Evolutionary conservation across 2,888 invertebrate species (phyloP), one percentile per base, ranked within the genome.

Genomic region (Apodemia mormo): DNA sequence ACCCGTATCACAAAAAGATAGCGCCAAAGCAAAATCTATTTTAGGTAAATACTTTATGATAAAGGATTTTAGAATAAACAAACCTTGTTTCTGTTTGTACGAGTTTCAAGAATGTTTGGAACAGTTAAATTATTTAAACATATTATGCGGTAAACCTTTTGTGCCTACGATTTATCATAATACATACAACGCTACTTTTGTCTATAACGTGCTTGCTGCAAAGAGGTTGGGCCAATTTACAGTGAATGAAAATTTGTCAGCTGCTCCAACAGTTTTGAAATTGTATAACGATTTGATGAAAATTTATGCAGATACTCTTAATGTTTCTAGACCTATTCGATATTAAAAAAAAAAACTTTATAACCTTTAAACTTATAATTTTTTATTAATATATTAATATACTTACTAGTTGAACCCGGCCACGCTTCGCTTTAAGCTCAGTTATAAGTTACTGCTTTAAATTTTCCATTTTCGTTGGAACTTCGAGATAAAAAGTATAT

Each of bases 41-140:
- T 61, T 33, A 12, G 33, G 12, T 61, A 6, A 61, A 30, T 61
- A 61, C 33, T 12, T 33, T 61, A 61, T 6, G 33, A 33, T 30
- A 30, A 61, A 61, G 14, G 12, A 30, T 30, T 61, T 33, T 5
- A 6, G 14, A 61, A 22, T 22, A 22, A 30, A 61, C 14, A 30
- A 7, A 33, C 61, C 33, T 33, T 61, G 61, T 61, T 61, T 61
- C 14, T 61, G 61, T 61, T 33, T 61, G 5, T 33, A 61, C 14
- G 61, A 61, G 29, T 61, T 61, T 61, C 61, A 61, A 61, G 61
- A 61, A 7, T 61, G 61, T 14, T 33, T 61, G 33, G 61, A 61
- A 12, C 61, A 61, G 33, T 61, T 61, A 61, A 61, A 61, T 61
- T 33, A 61, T 33, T 61, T 61, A 14, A 61, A 61, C 61, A 61